Evolutionary conservation across 2,113 vertebrate species (phyloP).

Genomic region (Gadus chalcogrammus): DNA sequence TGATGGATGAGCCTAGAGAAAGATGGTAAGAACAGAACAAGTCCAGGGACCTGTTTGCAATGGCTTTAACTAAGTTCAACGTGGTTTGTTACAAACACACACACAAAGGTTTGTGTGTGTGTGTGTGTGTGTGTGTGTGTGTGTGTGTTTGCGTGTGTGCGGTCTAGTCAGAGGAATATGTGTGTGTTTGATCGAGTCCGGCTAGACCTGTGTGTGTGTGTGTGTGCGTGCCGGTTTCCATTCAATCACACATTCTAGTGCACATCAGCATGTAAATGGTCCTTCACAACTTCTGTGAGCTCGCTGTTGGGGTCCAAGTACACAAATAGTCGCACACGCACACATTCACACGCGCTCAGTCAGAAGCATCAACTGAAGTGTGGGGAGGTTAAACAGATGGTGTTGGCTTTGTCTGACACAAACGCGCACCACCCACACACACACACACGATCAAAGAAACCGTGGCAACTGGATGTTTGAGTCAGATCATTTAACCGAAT

Average conservation of each 20-base stretch:
- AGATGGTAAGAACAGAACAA: too few species aligned
- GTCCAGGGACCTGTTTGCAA: too few species aligned
- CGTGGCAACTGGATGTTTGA: slow-evolving; percentile 47
- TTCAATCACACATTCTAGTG: not conserved
- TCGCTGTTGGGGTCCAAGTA: slow-evolving; percentile 32
- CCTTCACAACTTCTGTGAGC: slow-evolving; percentile 41
- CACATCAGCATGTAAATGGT: not conserved
- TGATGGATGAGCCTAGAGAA: too few species aligned
- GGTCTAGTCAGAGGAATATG: too few species aligned
- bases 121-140: not conserved
- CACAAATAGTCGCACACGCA: slow-evolving; percentile 11
- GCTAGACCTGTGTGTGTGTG: not conserved
- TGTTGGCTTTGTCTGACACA: slow-evolving; percentile 49
- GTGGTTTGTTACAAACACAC: too few species aligned
- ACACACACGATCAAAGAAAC: not conserved
- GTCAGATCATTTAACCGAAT: slow-evolving; percentile 63
- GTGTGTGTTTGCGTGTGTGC: slow-evolving; percentile 1
- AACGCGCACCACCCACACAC: not conserved
- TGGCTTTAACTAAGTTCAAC: too few species aligned
- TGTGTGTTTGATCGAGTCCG: not conserved
- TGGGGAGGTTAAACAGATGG: slow-evolving; percentile 67
- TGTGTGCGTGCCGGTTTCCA: slow-evolving; percentile 4
- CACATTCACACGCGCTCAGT: slow-evolving; percentile 25
- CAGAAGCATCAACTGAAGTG: slow-evolving; percentile 37
- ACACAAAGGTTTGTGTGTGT: not conserved